Percentiles rank a stretch among this genome's conserved stretches.
These are phyloP conservation scores for Paracentrotus lividus DNA, from an alignment of 53 echinoderm and acorn worm species.

Conservation along the genomic window DNA sequence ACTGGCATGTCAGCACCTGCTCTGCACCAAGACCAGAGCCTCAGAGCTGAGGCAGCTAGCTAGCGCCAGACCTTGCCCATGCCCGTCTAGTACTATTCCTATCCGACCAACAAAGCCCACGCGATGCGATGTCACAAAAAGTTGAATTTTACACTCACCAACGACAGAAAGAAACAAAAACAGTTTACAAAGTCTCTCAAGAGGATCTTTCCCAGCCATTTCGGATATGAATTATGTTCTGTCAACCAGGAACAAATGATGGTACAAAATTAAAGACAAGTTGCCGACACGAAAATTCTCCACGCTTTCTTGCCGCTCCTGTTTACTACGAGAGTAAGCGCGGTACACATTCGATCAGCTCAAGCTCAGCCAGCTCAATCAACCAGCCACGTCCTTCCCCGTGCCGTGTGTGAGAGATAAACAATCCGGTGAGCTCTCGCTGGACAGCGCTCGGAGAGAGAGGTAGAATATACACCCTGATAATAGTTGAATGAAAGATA, in stretches of 20 bases:
- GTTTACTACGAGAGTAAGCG: too few relatives aligned
- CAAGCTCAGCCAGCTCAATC: not conserved
- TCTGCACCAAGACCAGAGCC: too few relatives aligned
- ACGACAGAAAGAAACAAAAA: not conserved
- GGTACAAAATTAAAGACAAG: not conserved
- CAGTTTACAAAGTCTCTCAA: constrained; percentile 8
- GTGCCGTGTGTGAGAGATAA: constrained; percentile 19
- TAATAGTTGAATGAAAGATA: constrained; percentile 45
- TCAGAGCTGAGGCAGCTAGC: too few relatives aligned
- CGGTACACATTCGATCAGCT: not conserved
- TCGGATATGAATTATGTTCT: not conserved
- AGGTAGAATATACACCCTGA: constrained; percentile 38
- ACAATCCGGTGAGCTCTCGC: constrained; percentile 29
- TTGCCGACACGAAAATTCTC: not conserved
- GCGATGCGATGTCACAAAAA: too few relatives aligned
- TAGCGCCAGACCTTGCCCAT: too few relatives aligned
- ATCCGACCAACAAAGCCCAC: too few relatives aligned
- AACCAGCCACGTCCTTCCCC: constrained; percentile 12
- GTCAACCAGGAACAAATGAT: not conserved
- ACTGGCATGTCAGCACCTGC: too few relatives aligned
- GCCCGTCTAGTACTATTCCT: too few relatives aligned
- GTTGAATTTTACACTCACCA: constrained; percentile 11
- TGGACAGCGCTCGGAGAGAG: not conserved
- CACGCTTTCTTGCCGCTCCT: not conserved
- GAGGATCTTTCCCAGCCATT: constrained; percentile 12